Base-by-base conservation (phyloP, 92 coral and sea anemone genomes). In the Bergia puertoricense region DNA sequence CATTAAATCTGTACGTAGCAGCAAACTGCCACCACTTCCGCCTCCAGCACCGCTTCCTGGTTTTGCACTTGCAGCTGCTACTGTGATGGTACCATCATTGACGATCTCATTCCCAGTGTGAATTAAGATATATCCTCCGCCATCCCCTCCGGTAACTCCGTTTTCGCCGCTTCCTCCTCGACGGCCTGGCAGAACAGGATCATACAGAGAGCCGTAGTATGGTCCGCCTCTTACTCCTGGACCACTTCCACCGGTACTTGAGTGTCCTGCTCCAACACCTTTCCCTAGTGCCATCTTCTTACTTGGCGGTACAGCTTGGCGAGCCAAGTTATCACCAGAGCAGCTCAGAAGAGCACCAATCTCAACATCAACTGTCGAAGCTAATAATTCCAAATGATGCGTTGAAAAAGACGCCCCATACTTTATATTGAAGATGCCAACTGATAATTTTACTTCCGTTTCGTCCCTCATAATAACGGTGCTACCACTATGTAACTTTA, bases 21-120 rank as follows among this genome's bases (percentile, higher is more conserved):
- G 88, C 39, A 92, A 79, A 88, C 95, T 92, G 37, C 95, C 95
- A 14, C 95, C 95, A 85, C 95, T 92, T 84, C 95, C 95, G 39
- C 95, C 95, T 2, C 95, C 95, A 68, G 93, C 95, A 48, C 85
- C 90, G 87, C 92, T 91, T 71, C 90, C 92, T 51, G 89, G 40
- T 15, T 45, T 54, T 16, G 92, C 93, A 73, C 48, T 46, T 77
- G 89, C 95, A 40, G 92, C 95, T 14, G 89, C 91, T 13, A 93
- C 92, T 56, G 92, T 91, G 54, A 93, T 86, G 13, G 46, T 85
- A 54, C 95, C 95, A 79, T 93, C 95, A 2, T 81, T 86, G 46
- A 93, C 86, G 30, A 93, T 50, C 51, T 56, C 75, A 9, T 91
- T 80, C 11, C 95, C 95, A 54, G 92, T 89, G 69, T 82, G 91